Conservation (phyloP, 2,888 invertebrate species). For the Sesia bembeciformis region DNA sequence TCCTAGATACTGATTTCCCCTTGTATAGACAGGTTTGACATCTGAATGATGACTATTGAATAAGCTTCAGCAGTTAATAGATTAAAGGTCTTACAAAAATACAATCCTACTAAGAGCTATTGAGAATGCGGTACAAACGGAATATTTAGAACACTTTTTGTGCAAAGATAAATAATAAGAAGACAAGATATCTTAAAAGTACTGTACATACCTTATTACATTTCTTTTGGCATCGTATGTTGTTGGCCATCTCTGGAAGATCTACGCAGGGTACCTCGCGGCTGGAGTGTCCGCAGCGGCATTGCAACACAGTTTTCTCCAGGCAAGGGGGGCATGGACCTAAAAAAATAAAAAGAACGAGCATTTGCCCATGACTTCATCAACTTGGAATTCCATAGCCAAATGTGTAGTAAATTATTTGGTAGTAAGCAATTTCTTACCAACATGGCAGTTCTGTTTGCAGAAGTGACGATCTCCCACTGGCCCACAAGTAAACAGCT, state of each 20-base stretch:
- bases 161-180: too few relatives aligned
- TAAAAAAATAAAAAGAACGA: conserved; percentile 3
- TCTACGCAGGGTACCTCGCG: conserved; percentile 86
- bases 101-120: too few relatives aligned
- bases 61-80: too few relatives aligned
- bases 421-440: conserved; percentile 17
- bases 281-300: conserved; percentile 90
- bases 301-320: conserved; percentile 82
- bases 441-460: conserved; percentile 78
- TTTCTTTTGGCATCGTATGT: conserved; percentile 89
- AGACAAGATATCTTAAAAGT: too few relatives aligned
- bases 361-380: neutral
- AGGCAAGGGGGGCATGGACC: conserved; percentile 87
- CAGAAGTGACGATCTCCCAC: conserved; percentile 79
- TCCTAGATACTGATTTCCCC: too few relatives aligned
- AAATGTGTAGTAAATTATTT: neutral
- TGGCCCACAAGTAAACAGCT: conserved; percentile 80
- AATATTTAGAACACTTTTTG: too few relatives aligned
- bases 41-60: too few relatives aligned
- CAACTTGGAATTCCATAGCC: neutral
- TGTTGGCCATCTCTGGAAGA: conserved; percentile 79
- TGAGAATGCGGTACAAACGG: too few relatives aligned
- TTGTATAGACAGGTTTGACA: too few relatives aligned
- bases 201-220: conserved; percentile 82
- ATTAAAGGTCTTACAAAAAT: too few relatives aligned